Evolutionary conservation across 2,113 vertebrate genomes (phyloP), one percentile per base, ranked within the genome.

Genomic region (Mastomys coucha): DNA sequence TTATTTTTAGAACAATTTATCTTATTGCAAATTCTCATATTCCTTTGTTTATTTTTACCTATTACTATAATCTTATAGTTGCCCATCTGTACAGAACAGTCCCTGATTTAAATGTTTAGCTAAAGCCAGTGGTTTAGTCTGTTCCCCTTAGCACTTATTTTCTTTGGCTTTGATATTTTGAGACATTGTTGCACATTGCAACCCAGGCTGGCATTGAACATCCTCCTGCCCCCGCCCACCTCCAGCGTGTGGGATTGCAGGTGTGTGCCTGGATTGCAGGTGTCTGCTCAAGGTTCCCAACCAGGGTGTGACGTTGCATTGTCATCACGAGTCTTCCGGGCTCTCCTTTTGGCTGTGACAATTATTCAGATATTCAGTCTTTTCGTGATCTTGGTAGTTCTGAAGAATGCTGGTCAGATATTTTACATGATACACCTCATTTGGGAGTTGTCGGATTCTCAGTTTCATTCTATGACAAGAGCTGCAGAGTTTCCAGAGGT

Each of bases 1-100:
- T 67, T 67, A 67, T 75, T 87, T 78, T 93, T 67, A 91, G n/a
- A 31, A 14, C 20, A 51, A 72, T 81, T 90, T 60, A 42, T 87
- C 33, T 28, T 20, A 60, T 26, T 42, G 22, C 51, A 17, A 78
- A 16, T 76, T 81, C 2, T 20, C 75, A 36, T n/a, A 86, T 69
- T 58, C 20, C 24, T 39, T 53, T 33, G 26, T 13, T 51, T 69
- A 63, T 14, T 63, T 84, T 85, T 49, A 45, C 19, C 13, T 87
- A 4, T 80, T 81, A 63, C 51, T 89, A 92, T 70, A 45, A 17
- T 75, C 33, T 91, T 76, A 49, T 69, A 87, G 9, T 51, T 65
- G 14, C 7, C 17, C n/a, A 42, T 70, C 39, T 70, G 75, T 10
- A 28, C 8, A 77, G 10, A 93, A 72, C 84, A 73, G 76, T 88